These are phyloP conservation scores for Tenthredo amoena DNA, from an alignment of 2,888 invertebrate genomes.

Conservation along the genomic window DNA sequence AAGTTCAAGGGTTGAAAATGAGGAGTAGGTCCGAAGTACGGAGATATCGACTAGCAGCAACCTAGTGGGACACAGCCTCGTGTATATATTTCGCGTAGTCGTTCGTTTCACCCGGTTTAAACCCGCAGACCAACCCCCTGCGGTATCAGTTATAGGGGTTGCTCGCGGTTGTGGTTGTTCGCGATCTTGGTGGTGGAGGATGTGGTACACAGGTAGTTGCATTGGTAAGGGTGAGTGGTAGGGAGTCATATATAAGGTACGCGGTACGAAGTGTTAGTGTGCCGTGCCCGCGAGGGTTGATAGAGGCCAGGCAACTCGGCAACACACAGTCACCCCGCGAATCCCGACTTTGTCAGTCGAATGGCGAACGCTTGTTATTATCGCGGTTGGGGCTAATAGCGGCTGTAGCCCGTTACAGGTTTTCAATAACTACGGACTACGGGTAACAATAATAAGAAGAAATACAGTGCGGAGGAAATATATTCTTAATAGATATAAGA, in stretches of 20 bases:
- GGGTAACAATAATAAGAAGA: not conserved
- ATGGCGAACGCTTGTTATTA: constrained; percentile 12
- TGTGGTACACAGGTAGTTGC: not conserved
- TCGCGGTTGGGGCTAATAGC: constrained; percentile 2
- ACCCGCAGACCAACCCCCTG: constrained; percentile 17
- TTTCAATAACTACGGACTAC: not conserved
- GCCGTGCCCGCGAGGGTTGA: constrained; percentile 40
- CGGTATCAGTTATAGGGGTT: not conserved
- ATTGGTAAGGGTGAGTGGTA: not conserved
- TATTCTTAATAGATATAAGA: not conserved
- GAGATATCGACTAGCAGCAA: not conserved
- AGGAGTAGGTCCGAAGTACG: constrained; percentile 53
- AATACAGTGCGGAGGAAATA: not conserved
- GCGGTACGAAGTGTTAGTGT: not conserved
- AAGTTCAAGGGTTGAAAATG: constrained; percentile 73
- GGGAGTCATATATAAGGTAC: not conserved
- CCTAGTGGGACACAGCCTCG: too few relatives aligned
- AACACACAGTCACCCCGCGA: constrained; percentile 37
- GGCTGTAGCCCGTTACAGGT: not conserved
- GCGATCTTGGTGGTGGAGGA: not conserved
- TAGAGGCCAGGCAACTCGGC: constrained; percentile 35
- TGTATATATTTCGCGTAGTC: not conserved
- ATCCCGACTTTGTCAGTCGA: constrained; percentile 27
- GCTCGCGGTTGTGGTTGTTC: not conserved
- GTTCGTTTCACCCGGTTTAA: not conserved